These are phyloP conservation scores for Stramonita haemastoma DNA, from an alignment of 2,888 invertebrate species.

Conservation along the genomic window DNA sequence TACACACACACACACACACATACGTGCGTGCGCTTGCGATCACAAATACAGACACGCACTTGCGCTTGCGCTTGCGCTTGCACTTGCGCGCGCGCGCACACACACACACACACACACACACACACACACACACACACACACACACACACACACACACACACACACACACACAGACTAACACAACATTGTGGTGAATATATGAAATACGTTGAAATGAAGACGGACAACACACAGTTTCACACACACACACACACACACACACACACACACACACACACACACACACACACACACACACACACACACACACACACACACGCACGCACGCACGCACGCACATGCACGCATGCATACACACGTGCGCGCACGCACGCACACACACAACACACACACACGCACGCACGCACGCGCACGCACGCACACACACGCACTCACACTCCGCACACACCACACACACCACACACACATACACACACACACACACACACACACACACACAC, in stretches of 20 bases:
- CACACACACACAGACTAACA: too few relatives aligned
- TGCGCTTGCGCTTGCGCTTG: background rate
- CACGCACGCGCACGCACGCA: background rate
- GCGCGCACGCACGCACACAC: too few relatives aligned
- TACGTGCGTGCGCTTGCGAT: background rate
- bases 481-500: conserved; percentile 14
- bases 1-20: conserved; percentile 6
- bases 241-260: background rate
- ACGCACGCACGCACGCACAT: too few relatives aligned
- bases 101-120: background rate
- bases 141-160: too few relatives aligned
- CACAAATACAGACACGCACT: background rate
- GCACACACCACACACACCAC: too few relatives aligned
- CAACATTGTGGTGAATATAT: too few relatives aligned
- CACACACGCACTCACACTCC: background rate
- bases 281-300: background rate
- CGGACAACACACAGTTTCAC: background rate
- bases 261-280: background rate
- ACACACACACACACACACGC: too few relatives aligned
- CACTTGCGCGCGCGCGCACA: background rate
- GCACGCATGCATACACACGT: too few relatives aligned
- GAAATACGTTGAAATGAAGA: too few relatives aligned
- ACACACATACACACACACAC: background rate
- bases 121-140: conserved; percentile 6
- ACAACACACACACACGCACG: background rate